Percentiles rank a stretch among this genome's conserved stretches.
Conservation (phyloP, 2,888 invertebrate genomes). For the Athrips mouffetella region DNA sequence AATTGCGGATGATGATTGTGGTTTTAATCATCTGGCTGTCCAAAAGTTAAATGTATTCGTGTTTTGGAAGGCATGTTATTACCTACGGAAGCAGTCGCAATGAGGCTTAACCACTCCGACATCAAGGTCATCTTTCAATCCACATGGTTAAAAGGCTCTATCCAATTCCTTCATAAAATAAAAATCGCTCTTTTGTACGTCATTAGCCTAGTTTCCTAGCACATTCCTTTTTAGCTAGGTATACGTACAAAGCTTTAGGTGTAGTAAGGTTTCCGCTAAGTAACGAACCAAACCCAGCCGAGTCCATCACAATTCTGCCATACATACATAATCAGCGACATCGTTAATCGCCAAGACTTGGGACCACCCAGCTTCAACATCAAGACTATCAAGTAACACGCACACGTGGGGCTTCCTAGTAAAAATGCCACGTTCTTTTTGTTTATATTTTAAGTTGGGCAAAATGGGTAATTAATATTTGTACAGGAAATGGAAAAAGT, state of each 20-base stretch:
- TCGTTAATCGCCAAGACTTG: background rate
- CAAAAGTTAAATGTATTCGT: too few species aligned
- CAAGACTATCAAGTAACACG: constrained; percentile 1
- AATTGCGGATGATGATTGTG: too few species aligned
- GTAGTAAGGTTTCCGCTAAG: background rate
- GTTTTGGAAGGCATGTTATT: too few species aligned
- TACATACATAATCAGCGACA: constrained; percentile 4
- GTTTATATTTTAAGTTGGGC: background rate
- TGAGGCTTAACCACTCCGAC: too few species aligned
- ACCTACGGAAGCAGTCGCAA: too few species aligned
- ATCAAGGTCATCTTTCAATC: too few species aligned
- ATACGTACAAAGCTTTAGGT: background rate
- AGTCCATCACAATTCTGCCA: background rate
- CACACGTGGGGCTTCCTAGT: background rate
- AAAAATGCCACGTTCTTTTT: background rate
- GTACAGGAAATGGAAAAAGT: background rate
- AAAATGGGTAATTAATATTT: constrained; percentile 1
- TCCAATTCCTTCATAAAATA: too few species aligned
- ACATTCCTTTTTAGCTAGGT: too few species aligned
- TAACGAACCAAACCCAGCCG: background rate
- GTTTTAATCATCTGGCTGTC: too few species aligned
- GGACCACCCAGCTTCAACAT: constrained; percentile 2
- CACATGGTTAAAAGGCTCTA: too few species aligned
- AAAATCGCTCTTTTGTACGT: too few species aligned
- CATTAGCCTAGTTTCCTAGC: too few species aligned